These are phyloP conservation scores for Penelope pileata DNA, from an alignment of 2,113 vertebrate species.

Conservation along the genomic window DNA sequence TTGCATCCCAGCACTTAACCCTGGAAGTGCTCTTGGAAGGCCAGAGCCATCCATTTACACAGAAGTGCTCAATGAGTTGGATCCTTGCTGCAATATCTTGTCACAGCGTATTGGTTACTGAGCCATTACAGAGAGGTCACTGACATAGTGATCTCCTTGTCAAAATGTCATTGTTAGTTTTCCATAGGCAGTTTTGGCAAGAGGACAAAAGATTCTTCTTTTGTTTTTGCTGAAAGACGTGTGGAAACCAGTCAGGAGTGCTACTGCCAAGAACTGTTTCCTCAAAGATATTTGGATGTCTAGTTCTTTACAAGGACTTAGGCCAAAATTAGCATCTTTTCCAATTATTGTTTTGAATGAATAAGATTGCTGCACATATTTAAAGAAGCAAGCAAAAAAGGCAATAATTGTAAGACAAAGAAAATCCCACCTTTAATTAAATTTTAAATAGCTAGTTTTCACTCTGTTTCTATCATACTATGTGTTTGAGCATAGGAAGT, in stretches of 20 bases:
- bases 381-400: not conserved
- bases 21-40: not conserved
- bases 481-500: not conserved
- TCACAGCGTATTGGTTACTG: accelerated
- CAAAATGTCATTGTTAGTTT: not conserved
- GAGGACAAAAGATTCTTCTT: not conserved
- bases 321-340: not conserved
- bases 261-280: not conserved
- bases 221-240: not conserved
- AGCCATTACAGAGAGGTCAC: not conserved
- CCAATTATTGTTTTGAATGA: not conserved
- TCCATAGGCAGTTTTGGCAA: not conserved
- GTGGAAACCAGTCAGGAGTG: not conserved
- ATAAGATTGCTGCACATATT: not conserved
- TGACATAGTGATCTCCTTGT: not conserved
- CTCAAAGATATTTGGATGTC: not conserved
- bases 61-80: not conserved
- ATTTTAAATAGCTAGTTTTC: not conserved
- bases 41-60: not conserved
- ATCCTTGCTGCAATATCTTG: not conserved
- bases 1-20: not conserved
- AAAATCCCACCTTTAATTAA: not conserved
- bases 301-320: not conserved
- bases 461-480: not conserved
- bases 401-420: not conserved